These are phyloP conservation scores for Antedon mediterranea DNA, from an alignment of 53 echinoderm and acorn worm species.

Conservation along the genomic window DNA sequence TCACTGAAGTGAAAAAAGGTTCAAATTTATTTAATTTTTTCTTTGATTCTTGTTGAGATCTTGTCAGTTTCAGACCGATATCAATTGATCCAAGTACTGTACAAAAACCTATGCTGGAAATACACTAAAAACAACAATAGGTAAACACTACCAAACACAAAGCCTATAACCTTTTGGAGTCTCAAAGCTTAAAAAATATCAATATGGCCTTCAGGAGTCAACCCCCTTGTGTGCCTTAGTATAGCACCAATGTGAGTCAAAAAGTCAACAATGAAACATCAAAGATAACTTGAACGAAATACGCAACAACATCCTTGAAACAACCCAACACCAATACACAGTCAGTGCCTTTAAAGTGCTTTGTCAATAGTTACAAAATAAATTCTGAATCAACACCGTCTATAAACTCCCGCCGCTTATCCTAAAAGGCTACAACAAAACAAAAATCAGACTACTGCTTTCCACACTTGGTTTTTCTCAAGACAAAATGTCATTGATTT, in stretches of 20 bases:
- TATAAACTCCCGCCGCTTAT: background rate
- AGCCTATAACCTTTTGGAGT: too few relatives aligned
- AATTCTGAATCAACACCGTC: background rate
- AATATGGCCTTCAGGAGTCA: too few relatives aligned
- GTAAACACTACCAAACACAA: too few relatives aligned
- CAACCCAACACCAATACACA: background rate
- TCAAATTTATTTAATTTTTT: too few relatives aligned
- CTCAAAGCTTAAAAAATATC: too few relatives aligned
- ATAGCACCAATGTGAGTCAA: background rate
- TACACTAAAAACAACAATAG: too few relatives aligned
- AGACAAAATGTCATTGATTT: background rate
- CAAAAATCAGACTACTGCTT: background rate
- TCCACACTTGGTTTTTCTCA: background rate
- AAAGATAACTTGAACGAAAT: background rate
- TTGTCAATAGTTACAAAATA: background rate
- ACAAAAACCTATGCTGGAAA: too few relatives aligned
- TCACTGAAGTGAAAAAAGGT: too few relatives aligned
- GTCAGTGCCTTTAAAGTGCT: background rate
- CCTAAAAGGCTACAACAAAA: background rate
- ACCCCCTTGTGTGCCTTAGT: too few relatives aligned
- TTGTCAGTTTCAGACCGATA: too few relatives aligned
- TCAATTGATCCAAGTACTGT: too few relatives aligned
- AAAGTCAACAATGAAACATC: background rate
- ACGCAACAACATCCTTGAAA: background rate
- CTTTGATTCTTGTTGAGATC: too few relatives aligned